These are phyloP conservation scores for Drosophila quadrilineata DNA, from an alignment of 1,140 invertebrate genomes.

Conservation along the genomic window DNA sequence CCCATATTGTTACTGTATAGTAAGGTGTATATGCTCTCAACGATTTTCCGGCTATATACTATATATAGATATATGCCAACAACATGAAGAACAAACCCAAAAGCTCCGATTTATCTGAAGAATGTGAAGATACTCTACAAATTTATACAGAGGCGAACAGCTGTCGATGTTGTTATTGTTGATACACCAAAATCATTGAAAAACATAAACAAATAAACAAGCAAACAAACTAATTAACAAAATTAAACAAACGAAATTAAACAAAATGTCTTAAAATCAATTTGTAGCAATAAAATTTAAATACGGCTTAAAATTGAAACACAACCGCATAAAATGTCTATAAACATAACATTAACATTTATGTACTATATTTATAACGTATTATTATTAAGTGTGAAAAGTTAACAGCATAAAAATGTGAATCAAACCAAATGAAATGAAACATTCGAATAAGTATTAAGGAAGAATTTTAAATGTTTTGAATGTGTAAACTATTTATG, in stretches of 20 bases:
- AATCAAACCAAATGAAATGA: constrained; percentile 24
- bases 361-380: constrained; percentile 4
- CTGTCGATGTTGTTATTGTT: constrained; percentile 4
- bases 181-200: constrained; percentile 1
- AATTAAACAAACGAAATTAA: constrained; percentile 28
- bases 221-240: constrained; percentile 16
- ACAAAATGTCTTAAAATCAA: constrained; percentile 10
- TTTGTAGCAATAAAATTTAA: constrained; percentile 14
- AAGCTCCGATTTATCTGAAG: constrained; percentile 59
- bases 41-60: constrained; percentile 51
- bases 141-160: constrained; percentile 14
- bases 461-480: constrained; percentile 67
- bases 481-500: constrained; percentile 68
- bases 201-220: constrained; percentile 14
- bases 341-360: constrained; percentile 37
- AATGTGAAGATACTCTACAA: constrained; percentile 27
- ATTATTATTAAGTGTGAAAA: constrained; percentile 60
- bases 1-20: constrained; percentile 45
- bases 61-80: constrained; percentile 29
- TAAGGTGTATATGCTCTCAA: constrained; percentile 21
- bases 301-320: constrained; percentile 26
- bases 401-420: constrained; percentile 72
- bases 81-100: no score
- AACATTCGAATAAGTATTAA: constrained; percentile 26
- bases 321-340: constrained; percentile 50